Base-by-base conservation (phyloP, 2,888 invertebrate genomes). In the Conchocele bisecta region DNA sequence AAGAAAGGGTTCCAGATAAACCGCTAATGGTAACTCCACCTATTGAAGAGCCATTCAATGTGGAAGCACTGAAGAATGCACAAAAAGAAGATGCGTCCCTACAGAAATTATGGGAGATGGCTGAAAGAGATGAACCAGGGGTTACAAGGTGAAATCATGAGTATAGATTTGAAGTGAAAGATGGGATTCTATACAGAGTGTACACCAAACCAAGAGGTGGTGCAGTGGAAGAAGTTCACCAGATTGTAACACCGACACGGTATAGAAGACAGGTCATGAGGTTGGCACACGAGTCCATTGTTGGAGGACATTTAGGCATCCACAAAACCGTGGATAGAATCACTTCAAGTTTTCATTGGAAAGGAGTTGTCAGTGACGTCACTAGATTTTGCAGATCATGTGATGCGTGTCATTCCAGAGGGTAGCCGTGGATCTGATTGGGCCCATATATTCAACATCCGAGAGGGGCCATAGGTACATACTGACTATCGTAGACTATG, bases 401-500 rank as follows among this genome's bases (percentile, higher is more conserved):
- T 48, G 57, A 59, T 29, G 41, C 35, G 13, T 59, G 59, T 29
- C 74, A 4, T 79, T 79, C 53, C 17, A 56, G n/a, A 20, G 67
- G 9, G 61, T 76, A 9, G 72, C 66, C 0, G 48, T 74, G 9
- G 79, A 79, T 41, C n/a, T 79, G 0, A 46, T 76, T 11, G 76
- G 76, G 3, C 79, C 76, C 0, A 51, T 81, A 2, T 17, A 17
- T 11, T 64, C 74, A 26, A 39, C 51, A 0, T 66, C 74, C 4
- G 67, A 64, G 20, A 31, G 39, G 11, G 70, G 69, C 11, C 65
- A 81, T 41, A 50, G 75, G 5, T 83, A 70, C 51, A 73, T 81
- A 9, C 42, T 81, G 11, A 70, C 70, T n/a, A 11, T 75, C 5
- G 67, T 75, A 0, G 80, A 82, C 26, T 72, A 67, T 50, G 75